Conservation (phyloP, 2,113 vertebrate genomes). For the Illadopsis cleaveri region DNA sequence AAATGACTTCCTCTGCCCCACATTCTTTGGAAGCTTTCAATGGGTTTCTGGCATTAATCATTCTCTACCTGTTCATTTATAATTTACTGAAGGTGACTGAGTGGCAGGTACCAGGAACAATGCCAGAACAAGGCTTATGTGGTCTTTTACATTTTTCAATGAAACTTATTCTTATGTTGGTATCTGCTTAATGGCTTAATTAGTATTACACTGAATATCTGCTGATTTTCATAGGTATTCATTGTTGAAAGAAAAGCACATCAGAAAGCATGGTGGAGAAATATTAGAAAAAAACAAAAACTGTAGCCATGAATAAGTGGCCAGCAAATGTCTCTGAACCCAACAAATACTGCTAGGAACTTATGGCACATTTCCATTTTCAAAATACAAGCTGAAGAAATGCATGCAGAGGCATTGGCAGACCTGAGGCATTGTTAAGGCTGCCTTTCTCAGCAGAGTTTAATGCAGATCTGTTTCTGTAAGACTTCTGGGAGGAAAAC, state of each 20-base stretch:
- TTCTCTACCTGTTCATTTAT: background rate
- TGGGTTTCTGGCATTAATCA: background rate
- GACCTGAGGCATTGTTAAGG: background rate
- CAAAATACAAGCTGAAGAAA: background rate
- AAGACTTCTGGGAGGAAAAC: background rate
- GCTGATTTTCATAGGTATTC: background rate
- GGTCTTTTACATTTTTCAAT: background rate
- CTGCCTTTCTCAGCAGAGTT: background rate
- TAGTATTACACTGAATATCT: background rate
- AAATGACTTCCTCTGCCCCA: accelerated
- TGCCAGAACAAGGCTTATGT: background rate
- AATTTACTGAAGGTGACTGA: background rate
- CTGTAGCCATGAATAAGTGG: background rate
- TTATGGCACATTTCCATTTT: background rate
- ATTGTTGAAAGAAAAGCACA: background rate
- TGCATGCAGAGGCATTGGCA: background rate
- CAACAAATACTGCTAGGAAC: background rate
- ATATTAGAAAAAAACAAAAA: background rate
- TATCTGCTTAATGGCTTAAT: background rate
- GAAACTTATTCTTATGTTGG: background rate
- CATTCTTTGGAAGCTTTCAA: background rate
- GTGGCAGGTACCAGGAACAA: background rate
- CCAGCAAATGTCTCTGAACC: background rate
- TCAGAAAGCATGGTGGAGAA: background rate
- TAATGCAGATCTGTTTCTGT: background rate